Evolutionary conservation across 2,797 vertebrate genomes (phyloP).

Genomic region (Neostethus bicornis): DNA sequence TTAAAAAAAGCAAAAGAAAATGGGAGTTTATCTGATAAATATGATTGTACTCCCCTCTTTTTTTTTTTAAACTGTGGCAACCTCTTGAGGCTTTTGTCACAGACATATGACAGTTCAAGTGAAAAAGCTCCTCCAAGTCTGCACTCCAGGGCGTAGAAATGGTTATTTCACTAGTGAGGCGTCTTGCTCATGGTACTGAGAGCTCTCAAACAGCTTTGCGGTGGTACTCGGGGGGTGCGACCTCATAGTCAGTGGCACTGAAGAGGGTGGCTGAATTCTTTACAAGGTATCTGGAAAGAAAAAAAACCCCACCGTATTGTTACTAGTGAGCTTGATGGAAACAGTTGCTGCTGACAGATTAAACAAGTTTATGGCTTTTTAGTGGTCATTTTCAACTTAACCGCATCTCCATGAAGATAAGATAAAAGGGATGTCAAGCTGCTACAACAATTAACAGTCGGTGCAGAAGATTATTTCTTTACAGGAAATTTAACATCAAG

Average conservation of each 20-base stretch:
- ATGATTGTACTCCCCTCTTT: not conserved
- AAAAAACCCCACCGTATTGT: slow-evolving; percentile 1
- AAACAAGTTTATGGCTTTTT: not conserved
- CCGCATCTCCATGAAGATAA: not conserved
- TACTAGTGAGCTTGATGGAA: not conserved
- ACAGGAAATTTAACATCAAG: slow-evolving; percentile 1
- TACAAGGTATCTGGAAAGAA: slow-evolving; percentile 86
- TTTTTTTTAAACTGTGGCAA: slow-evolving; percentile 18
- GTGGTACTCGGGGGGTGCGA: slow-evolving; percentile 94
- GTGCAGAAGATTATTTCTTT: not conserved
- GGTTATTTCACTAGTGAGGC: slow-evolving; percentile 27
- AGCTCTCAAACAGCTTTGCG: slow-evolving; percentile 88
- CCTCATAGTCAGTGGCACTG: slow-evolving; percentile 92
- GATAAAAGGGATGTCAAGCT: too few relatives aligned
- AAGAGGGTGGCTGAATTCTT: slow-evolving; percentile 91
- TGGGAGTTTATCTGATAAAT: slow-evolving; percentile 2
- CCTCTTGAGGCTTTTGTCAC: slow-evolving; percentile 37
- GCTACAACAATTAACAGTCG: not conserved
- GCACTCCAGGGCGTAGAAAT: slow-evolving; percentile 28
- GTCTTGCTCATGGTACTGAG: slow-evolving; percentile 10
- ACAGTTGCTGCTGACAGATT: not conserved
- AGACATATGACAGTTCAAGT: slow-evolving; percentile 45
- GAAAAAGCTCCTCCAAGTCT: slow-evolving; percentile 46
- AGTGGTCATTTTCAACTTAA: not conserved
- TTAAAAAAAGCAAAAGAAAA: slow-evolving; percentile 15